Evolutionary conservation across 2,113 vertebrate species (phyloP), one percentile per base, ranked within the genome.

Genomic region (Pholis gunnellus): DNA sequence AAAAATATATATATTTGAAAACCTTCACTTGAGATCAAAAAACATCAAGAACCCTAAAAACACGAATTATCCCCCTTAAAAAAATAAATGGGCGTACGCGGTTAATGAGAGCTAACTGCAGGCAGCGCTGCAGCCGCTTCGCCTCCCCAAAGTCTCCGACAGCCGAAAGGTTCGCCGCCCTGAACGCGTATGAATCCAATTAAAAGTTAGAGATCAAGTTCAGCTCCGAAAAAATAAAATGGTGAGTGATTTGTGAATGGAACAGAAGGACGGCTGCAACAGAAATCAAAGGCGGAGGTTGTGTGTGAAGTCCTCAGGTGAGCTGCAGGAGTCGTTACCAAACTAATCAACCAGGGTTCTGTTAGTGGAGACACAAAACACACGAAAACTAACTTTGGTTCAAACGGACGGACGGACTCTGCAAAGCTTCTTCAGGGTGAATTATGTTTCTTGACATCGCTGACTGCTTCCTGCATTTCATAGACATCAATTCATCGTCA

Each of bases 281-380:
- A 60, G 60, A 79, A 84, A 89, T 84, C 82, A 87, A 85, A 89
- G 84, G 81, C 50, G 22, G 66, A 82, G 68, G 36, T 38, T 38
- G 76, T 80, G 75, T 65, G 61, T 15, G 68, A 61, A 79, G 84
- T 82, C 78, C 82, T 89, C 84, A 84, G 84, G 84, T 89, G 84
- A 87, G 78, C 71, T 25, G 77, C 77, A 52, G 54, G 18, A 79
- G 70, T 36, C 14, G 5, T 40, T 27, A 42, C 46, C 25, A n/a
- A 7, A 13, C 69, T 75, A 64, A 79, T 71, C 66, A 31, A 38
- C 52, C 38, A 18, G 14, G 48, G 68, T 64, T 61, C 0, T 57
- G 72, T 79, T 81, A 46, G 69, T n/a, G 52, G 52, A 59, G 0
- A 40, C 42, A 38, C 66, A 38, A 63, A 20, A 76, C 57, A 83